Evolutionary conservation across 30 jellyfish, hydroid and myxozoan species (phyloP).

Genomic region (Nemopilema nomurai): DNA sequence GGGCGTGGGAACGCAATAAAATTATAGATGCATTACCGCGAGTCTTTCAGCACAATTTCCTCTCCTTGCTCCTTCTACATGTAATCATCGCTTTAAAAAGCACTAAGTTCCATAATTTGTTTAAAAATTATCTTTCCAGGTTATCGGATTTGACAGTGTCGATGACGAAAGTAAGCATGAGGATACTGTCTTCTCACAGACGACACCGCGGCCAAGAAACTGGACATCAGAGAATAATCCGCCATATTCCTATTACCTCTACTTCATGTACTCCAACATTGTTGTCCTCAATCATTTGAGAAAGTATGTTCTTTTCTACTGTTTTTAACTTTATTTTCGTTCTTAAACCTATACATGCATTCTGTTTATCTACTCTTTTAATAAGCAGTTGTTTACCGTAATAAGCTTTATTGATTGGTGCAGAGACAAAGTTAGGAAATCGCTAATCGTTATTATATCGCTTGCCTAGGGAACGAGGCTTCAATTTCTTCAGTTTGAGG

Average conservation of each 20-base stretch:
- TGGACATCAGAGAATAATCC: slow-evolving; percentile 88
- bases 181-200: slow-evolving; percentile 57
- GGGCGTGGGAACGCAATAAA: too few species aligned
- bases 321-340: background rate
- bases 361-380: too few species aligned
- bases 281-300: slow-evolving; percentile 91
- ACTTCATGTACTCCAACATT: slow-evolving; percentile 93
- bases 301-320: slow-evolving; percentile 70
- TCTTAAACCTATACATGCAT: too few species aligned
- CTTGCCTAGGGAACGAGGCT: slow-evolving; percentile 76
- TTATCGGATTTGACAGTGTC: slow-evolving; percentile 95
- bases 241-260: slow-evolving; percentile 96
- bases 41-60: too few species aligned
- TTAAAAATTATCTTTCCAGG: slow-evolving; percentile 65
- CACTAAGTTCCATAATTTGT: too few species aligned
- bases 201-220: slow-evolving; percentile 70
- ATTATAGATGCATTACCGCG: too few species aligned
- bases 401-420: background rate
- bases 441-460: background rate
- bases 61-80: too few species aligned
- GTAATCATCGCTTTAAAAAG: too few species aligned
- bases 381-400: too few species aligned
- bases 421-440: background rate
- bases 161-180: slow-evolving; percentile 98
- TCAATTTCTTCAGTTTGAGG: slow-evolving; percentile 81